These are phyloP conservation scores for Apis laboriosa DNA, from an alignment of 1,140 invertebrate genomes.

Conservation along the genomic window DNA sequence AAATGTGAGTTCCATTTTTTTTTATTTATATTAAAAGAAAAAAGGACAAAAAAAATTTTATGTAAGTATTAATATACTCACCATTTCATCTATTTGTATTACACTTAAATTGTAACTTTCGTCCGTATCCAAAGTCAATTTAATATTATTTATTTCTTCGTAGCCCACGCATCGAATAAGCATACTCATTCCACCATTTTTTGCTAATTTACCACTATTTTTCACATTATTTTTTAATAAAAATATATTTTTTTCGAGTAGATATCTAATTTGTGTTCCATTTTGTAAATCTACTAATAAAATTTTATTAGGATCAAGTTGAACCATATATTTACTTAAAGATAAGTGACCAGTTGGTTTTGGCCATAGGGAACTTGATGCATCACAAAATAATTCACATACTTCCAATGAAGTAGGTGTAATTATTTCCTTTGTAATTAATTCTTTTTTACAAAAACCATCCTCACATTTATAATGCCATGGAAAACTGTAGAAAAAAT, in stretches of 20 bases:
- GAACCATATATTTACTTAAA: slow-evolving; percentile 82
- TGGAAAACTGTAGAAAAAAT: slow-evolving; percentile 62
- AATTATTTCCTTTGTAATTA: slow-evolving; percentile 66
- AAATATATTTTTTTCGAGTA: slow-evolving; percentile 77
- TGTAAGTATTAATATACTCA: slow-evolving; percentile 64
- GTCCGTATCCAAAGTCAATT: slow-evolving; percentile 83
- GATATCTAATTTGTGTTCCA: slow-evolving; percentile 74
- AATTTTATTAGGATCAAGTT: slow-evolving; percentile 84
- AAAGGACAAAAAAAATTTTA: too few species aligned
- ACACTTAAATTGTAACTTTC: slow-evolving; percentile 85
- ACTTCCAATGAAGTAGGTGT: slow-evolving; percentile 67
- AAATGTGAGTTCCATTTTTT: not conserved
- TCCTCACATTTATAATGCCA: slow-evolving; percentile 76
- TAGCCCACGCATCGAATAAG: slow-evolving; percentile 67
- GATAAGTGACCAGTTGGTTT: slow-evolving; percentile 85
- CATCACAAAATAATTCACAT: slow-evolving; percentile 76
- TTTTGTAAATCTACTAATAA: slow-evolving; percentile 75
- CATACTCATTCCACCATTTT: slow-evolving; percentile 69
- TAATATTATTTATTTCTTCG: slow-evolving; percentile 44
- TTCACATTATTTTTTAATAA: slow-evolving; percentile 65
- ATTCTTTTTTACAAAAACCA: slow-evolving; percentile 72
- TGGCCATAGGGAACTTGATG: slow-evolving; percentile 86
- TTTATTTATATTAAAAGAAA: not conserved
- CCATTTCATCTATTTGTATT: slow-evolving; percentile 73
- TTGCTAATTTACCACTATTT: slow-evolving; percentile 32